A percentile compares a stretch with the other conserved stretches of the same genome.
Conservation (phyloP, 2,888 invertebrate species). For the Rambutsinella grinnellia region DNA sequence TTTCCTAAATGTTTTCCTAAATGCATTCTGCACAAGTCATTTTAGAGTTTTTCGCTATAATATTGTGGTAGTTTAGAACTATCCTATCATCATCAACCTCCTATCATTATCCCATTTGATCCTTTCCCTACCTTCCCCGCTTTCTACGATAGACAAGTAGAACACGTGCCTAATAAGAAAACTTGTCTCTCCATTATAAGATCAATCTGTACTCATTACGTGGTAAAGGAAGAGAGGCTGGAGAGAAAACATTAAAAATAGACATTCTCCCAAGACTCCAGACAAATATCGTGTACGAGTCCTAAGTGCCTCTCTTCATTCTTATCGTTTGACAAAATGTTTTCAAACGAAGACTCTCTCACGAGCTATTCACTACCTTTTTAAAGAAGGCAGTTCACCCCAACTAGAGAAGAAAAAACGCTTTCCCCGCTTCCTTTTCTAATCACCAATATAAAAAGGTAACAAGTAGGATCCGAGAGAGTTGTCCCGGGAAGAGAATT, state of each 20-base stretch:
- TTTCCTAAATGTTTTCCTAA: background rate
- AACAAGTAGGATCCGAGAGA: too few species aligned
- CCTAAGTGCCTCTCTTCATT: background rate
- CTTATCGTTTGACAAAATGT: constrained; percentile 15
- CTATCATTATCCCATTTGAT: constrained; percentile 51
- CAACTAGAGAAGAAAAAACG: background rate
- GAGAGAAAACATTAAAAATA: too few species aligned
- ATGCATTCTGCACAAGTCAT: background rate
- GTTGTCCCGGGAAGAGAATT: constrained; percentile 42
- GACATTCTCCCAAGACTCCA: too few species aligned
- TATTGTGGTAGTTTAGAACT: background rate
- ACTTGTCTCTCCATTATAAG: constrained; percentile 1
- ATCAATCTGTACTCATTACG: constrained; percentile 36
- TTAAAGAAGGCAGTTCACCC: background rate
- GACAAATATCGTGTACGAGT: background rate
- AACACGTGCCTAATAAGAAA: constrained; percentile 44
- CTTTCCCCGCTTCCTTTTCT: background rate
- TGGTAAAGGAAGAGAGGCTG: too few species aligned
- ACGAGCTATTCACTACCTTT: background rate
- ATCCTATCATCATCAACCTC: background rate
- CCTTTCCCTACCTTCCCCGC: constrained; percentile 23
- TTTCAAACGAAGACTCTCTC: background rate
- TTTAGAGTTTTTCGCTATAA: background rate
- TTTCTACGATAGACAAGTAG: constrained; percentile 15
- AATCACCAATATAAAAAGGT: too few species aligned